Conservation (phyloP, 2,113 vertebrate genomes). For the Pygathrix nemaeus region DNA sequence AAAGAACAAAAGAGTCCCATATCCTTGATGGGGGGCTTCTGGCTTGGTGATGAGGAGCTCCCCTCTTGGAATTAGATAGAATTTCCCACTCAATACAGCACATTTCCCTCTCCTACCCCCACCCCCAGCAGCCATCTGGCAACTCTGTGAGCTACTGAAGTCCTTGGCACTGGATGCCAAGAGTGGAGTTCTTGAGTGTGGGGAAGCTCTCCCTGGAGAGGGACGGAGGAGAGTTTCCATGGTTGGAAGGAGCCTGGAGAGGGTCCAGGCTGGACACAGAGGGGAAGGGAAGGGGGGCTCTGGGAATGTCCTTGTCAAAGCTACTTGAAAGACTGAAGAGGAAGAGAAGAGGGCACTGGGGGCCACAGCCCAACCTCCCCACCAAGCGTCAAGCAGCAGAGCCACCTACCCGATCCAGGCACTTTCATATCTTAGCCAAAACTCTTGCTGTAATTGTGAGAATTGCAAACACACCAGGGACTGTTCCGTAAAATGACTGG, state of each 20-base stretch:
- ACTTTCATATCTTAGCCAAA: not conserved
- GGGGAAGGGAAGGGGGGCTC: not conserved
- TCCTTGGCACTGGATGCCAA: not conserved
- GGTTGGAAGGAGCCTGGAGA: not conserved
- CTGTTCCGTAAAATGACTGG: not conserved
- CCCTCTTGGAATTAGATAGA: not conserved
- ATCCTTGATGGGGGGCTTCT: not conserved
- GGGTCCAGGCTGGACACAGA: not conserved
- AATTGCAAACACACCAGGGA: not conserved
- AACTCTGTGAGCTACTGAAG: not conserved
- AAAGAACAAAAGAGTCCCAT: not conserved
- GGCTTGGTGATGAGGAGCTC: not conserved
- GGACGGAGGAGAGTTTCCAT: not conserved
- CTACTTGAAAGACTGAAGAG: not conserved
- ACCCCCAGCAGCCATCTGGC: not conserved
- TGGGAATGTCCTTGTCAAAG: not conserved
- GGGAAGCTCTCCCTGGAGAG: not conserved
- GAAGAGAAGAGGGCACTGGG: not conserved
- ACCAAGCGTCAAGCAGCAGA: not conserved
- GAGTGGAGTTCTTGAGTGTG: not conserved
- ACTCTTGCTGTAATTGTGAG: not conserved
- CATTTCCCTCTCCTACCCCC: too few species aligned
- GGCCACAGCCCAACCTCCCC: not conserved
- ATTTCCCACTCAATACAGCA: not conserved
- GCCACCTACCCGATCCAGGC: not conserved